phyloP scores from a whole-genome alignment of 2,888 invertebrate species.

The Lomographa bimaculata region DNA sequence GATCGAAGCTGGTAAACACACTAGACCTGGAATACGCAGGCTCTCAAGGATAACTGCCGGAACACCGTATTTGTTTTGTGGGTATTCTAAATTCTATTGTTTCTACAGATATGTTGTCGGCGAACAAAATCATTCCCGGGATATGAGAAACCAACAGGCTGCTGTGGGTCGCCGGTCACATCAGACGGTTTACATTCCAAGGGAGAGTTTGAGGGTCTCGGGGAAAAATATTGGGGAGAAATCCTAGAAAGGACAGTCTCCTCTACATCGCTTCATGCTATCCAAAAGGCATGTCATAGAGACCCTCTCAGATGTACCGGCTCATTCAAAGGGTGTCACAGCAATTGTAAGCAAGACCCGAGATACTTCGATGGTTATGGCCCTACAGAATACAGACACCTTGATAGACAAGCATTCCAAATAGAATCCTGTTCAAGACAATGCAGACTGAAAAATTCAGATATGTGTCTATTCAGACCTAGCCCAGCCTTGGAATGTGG shows the following conservation, averaged over 20 bases:
- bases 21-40: too few species aligned
- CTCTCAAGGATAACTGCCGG: too few species aligned
- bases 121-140: slow-evolving; percentile 63
- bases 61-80: too few species aligned
- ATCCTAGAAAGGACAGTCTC: slow-evolving; percentile 91
- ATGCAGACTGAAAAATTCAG: slow-evolving; percentile 75
- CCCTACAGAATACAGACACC: slow-evolving; percentile 68
- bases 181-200: slow-evolving; percentile 78
- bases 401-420: slow-evolving; percentile 75
- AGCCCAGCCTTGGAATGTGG: slow-evolving; percentile 68
- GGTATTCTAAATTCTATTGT: too few species aligned
- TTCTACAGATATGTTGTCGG: slow-evolving; percentile 69
- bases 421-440: slow-evolving; percentile 77
- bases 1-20: too few species aligned
- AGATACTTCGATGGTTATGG: slow-evolving; percentile 74
- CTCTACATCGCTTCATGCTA: slow-evolving; percentile 88
- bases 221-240: slow-evolving; percentile 90
- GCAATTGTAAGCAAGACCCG: slow-evolving; percentile 70
- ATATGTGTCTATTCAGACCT: slow-evolving; percentile 75
- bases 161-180: slow-evolving; percentile 73
- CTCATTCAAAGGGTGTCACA: slow-evolving; percentile 75
- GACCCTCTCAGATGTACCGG: slow-evolving; percentile 70
- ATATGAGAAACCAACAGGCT: slow-evolving; percentile 74
- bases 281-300: slow-evolving; percentile 81
- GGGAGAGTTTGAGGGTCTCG: slow-evolving; percentile 86